phyloP scores from a whole-genome alignment of 2,113 vertebrate species.

The Corythornis madagascariensis region DNA sequence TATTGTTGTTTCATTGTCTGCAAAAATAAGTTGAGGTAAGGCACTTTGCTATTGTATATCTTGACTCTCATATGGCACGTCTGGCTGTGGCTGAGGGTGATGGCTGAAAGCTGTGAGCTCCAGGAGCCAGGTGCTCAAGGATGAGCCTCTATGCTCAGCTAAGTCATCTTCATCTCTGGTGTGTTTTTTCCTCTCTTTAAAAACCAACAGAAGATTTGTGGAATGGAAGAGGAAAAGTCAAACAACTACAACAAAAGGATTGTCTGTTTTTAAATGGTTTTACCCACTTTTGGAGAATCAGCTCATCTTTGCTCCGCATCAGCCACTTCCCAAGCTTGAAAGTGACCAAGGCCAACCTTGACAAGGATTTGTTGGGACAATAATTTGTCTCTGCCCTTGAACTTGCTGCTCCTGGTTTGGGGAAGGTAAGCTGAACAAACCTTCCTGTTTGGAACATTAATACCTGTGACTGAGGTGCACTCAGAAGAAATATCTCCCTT shows the following conservation, averaged over 20 bases:
- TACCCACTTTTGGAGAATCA: accelerated
- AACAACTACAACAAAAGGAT: background rate
- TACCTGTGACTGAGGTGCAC: background rate
- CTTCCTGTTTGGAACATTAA: background rate
- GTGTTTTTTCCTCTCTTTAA: background rate
- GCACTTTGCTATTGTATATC: background rate
- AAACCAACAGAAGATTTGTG: background rate
- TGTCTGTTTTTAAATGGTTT: background rate
- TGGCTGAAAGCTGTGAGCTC: background rate
- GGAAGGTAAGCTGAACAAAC: background rate
- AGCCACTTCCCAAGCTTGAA: background rate
- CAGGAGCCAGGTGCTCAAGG: background rate
- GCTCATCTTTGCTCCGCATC: background rate
- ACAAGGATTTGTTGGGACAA: accelerated
- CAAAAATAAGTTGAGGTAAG: background rate
- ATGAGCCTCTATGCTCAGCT: background rate
- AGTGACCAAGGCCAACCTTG: accelerated
- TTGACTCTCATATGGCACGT: accelerated
- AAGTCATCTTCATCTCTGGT: background rate
- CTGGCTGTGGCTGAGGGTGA: background rate
- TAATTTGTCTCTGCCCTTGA: accelerated
- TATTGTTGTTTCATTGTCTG: background rate
- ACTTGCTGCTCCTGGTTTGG: background rate
- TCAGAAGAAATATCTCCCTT: background rate
- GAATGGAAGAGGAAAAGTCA: background rate